Percentiles rank a stretch among this genome's conserved stretches.
Evolutionary conservation across 2,113 vertebrate species (phyloP).

Genomic region (Menidia beryllina): DNA sequence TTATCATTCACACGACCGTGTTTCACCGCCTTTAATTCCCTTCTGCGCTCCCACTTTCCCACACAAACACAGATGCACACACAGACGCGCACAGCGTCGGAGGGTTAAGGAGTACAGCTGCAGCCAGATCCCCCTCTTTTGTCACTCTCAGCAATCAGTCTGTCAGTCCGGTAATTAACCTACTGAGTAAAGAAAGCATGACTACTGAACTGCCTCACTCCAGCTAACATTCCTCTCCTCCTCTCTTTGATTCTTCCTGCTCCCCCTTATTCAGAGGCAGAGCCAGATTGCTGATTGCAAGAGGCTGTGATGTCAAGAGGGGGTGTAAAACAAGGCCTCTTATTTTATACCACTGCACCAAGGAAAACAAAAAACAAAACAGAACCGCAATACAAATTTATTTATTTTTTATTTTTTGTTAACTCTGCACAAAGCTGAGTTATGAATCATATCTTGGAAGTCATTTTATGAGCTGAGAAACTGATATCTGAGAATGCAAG

Average conservation of each 20-base stretch:
- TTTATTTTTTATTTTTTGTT: background rate
- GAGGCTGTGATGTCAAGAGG: constrained; percentile 27
- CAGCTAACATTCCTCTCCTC: constrained; percentile 69
- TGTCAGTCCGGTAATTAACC: constrained; percentile 79
- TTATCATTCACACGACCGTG: constrained; percentile 18
- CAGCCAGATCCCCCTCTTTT: constrained; percentile 58
- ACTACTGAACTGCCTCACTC: constrained; percentile 74
- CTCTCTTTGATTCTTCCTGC: constrained; percentile 56
- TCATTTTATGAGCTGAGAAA: background rate
- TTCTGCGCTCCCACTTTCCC: constrained; percentile 26
- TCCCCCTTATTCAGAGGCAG: constrained; percentile 49
- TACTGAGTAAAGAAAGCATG: constrained; percentile 75
- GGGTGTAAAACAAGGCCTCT: constrained; percentile 6
- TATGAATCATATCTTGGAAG: background rate
- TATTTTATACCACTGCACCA: constrained; percentile 8
- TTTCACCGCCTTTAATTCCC: constrained; percentile 15
- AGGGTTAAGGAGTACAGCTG: constrained; percentile 70
- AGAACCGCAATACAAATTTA: background rate
- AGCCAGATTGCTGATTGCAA: constrained; percentile 45
- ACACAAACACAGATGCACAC: constrained; percentile 22
- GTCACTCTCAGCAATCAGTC: constrained; percentile 75
- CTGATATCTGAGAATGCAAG: background rate
- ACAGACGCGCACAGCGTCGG: constrained; percentile 25
- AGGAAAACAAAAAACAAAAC: too few species aligned
- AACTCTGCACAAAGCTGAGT: background rate